Evolutionary conservation across 1,140 invertebrate genomes (phyloP).

Genomic region (Sinella curviseta): DNA sequence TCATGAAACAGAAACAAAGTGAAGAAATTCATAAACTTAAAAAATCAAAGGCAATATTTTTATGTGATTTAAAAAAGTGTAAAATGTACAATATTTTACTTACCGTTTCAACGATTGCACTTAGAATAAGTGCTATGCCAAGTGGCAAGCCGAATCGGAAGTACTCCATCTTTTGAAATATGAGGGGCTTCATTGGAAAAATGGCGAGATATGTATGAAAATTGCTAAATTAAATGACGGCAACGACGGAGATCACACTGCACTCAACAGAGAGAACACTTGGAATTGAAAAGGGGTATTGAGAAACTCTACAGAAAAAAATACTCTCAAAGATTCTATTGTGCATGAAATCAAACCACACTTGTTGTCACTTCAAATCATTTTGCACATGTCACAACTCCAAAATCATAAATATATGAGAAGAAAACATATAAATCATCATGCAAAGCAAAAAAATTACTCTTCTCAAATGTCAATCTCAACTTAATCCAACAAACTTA

Average conservation of each 20-base stretch:
- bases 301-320: too few species aligned
- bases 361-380: too few species aligned
- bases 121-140: conserved; percentile 35
- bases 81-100: background rate
- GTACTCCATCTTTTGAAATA: conserved; percentile 24
- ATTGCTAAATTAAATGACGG: background rate
- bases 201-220: background rate
- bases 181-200: background rate
- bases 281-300: too few species aligned
- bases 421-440: too few species aligned
- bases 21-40: background rate
- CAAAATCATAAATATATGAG: too few species aligned
- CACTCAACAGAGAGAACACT: background rate
- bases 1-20: background rate
- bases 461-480: too few species aligned
- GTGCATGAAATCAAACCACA: too few species aligned
- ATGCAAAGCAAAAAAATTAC: too few species aligned
- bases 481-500: too few species aligned
- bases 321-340: too few species aligned
- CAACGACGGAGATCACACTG: background rate
- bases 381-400: too few species aligned
- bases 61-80: background rate
- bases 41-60: background rate
- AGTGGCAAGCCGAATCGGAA: conserved; percentile 40
- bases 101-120: conserved; percentile 39